Conservation (phyloP, 1,140 invertebrate genomes). For the Drosophila littoralis region DNA sequence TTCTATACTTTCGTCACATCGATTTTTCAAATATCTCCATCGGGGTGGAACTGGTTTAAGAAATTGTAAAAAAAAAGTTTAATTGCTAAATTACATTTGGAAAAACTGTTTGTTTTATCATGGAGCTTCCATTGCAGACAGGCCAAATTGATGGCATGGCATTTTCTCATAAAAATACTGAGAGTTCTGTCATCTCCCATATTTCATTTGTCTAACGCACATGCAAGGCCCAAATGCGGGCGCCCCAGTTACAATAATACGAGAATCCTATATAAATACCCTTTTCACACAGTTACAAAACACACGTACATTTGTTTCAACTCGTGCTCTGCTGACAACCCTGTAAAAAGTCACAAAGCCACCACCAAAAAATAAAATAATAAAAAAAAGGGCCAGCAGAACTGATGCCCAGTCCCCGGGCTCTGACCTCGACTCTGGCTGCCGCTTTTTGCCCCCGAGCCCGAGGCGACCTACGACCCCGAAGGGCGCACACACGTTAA, state of each 20-base stretch:
- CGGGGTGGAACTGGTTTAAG: too few species aligned
- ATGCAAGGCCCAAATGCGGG: constrained; percentile 36
- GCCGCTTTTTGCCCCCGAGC: background rate
- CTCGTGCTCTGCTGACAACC: constrained; percentile 20
- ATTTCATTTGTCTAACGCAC: constrained; percentile 47
- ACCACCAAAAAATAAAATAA: constrained; percentile 34
- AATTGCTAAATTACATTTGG: constrained; percentile 26
- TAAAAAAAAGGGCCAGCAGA: constrained; percentile 48
- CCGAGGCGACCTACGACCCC: constrained; percentile 25
- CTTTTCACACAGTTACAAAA: constrained; percentile 40
- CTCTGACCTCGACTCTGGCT: constrained; percentile 22
- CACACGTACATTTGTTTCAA: constrained; percentile 45
- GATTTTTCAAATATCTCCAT: too few species aligned
- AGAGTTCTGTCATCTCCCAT: constrained; percentile 31
- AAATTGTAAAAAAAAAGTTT: constrained; percentile 4
- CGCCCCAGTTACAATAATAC: constrained; percentile 33
- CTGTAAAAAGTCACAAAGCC: constrained; percentile 46
- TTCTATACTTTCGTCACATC: too few species aligned
- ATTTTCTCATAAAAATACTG: constrained; percentile 15
- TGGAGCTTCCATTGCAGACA: background rate
- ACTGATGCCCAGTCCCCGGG: constrained; percentile 33
- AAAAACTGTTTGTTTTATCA: background rate
- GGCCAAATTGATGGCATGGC: constrained; percentile 12
- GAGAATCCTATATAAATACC: constrained; percentile 41
- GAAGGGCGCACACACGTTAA: constrained; percentile 46